Evolutionary conservation across 2,113 vertebrate species (phyloP), one percentile per base, ranked within the genome.

Genomic region (Pterophyllum scalare): DNA sequence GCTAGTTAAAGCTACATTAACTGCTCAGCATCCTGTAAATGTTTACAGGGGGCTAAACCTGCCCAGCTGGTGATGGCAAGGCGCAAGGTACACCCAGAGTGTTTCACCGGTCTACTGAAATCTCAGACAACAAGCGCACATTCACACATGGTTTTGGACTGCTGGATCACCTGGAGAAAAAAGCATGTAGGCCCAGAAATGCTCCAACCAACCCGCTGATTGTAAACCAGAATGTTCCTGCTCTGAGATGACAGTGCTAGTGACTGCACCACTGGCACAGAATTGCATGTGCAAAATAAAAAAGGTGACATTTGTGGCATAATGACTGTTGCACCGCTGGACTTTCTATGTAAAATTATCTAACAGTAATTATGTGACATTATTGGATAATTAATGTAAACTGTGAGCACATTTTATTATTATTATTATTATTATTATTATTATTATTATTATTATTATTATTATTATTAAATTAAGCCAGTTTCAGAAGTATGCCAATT

Each of bases 241-340:
- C 1, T 0, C 38, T 1, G 2, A n/a, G n/a, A n/a, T n/a, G n/a
- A n/a, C n/a, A n/a, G n/a, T 19, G 17, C 22, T 19, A 67, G 46
- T 17, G 40, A 26, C 40, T 67, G 8, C 64, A 11, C 22, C 40
- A 49, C 14, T 67, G 15, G 43, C 40, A 67, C 40, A 46, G 1
- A 22, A 26, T 49, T 49, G 64, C 40, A 46, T 46, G 64, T 46
- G 64, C 49, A 15, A 7, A 67, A 67, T 43, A 13, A 46, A 43
- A 65, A 43, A 14, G 12, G 40, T 15, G 46, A 9, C 3, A 6
- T 24, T 13, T 70, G 15, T 20, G 24, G 24, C 14, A 2, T 28
- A 70, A 19, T 19, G 49, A 70, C 24, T 17, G 26, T 3, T 46
- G 14, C 49, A 52, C 13, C 52, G 65, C 2, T 28, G 15, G 49